Evolutionary conservation across 2,113 vertebrate genomes (phyloP).

Genomic region (Dendropsophus ebraccatus): DNA sequence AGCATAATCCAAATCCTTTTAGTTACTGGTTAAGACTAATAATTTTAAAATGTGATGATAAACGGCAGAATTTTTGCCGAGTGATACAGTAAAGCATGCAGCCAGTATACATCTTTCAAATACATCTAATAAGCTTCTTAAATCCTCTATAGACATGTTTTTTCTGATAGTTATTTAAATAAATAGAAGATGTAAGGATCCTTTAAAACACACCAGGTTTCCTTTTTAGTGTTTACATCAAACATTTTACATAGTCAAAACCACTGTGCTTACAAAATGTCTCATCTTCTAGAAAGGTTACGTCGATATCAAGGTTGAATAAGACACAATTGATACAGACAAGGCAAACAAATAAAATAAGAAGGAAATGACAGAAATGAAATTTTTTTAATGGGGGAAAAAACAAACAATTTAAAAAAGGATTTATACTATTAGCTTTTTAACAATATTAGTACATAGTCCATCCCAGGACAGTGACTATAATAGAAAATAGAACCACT

Average conservation of each 20-base stretch:
- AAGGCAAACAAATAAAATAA: neutral
- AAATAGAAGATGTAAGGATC: neutral
- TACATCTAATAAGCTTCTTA: neutral
- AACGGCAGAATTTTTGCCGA: neutral
- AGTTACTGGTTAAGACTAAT: too few relatives aligned
- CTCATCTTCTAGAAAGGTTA: slow-evolving; percentile 13
- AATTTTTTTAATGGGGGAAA: neutral
- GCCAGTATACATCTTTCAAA: neutral
- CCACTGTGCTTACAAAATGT: slow-evolving; percentile 1
- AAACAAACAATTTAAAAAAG: neutral
- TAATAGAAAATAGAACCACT: too few relatives aligned
- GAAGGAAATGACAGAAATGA: neutral
- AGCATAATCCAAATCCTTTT: too few relatives aligned
- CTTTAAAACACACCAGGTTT: slow-evolving; percentile 8
- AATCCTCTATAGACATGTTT: neutral
- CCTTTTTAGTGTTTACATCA: slow-evolving; percentile 1
- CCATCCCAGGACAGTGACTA: too few relatives aligned
- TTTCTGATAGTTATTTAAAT: neutral
- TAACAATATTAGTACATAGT: too few relatives aligned
- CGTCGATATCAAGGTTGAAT: neutral
- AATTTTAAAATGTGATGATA: too few relatives aligned
- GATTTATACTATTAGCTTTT: neutral
- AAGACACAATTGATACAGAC: neutral
- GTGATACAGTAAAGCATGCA: neutral
- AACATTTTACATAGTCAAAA: neutral